Base-by-base conservation (phyloP, 1,140 invertebrate genomes). In the Euschistus heros region DNA sequence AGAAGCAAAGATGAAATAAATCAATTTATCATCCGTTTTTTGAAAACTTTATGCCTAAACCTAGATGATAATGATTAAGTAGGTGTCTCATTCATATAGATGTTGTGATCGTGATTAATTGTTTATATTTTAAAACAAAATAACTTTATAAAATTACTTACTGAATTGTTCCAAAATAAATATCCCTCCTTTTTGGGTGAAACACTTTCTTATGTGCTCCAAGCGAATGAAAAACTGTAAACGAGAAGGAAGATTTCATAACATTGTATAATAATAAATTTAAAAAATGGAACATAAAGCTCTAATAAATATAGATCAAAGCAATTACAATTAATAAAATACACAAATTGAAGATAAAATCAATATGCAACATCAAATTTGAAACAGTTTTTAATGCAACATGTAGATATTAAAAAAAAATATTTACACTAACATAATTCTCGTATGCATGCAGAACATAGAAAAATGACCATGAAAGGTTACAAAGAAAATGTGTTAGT, bases 181-280 rank as follows among this genome's bases (percentile, higher is more conserved):
- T 76, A 98, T 92, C 76, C 92, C 94, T 76, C 95, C 95, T 80
- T 96, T 97, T 78, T 94, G 92, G 66, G 94, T 97, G 81, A 97
- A 98, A 83, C 96, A 99, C 81, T 99, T 99, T 78, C 94, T 86
- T 80, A 99, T 98, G 80, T 97, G 94, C 81, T 94, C 91, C 80
- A 99, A 85, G 77, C 94, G 89, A 79, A 99, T 94, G 83, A 99
- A 99, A 81, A 97, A 98, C 96, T 98, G 86, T 74, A 94, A 92
- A 50, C 10, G 24, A 57, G 20, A 22, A 57, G 24, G 24, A 26
- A 57, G 20, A 57, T 13, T 4, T 50, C n/a, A 20, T 50, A 7
- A 50, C n/a, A 18, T 20, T 22, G 22, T 22, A 6, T 17, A 50
- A 5, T 50, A 50, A 50, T 50, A 18, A 50, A 18, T 17, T 57